Evolutionary conservation across 1,140 invertebrate species (phyloP).

Genomic region (Cydia amplana): DNA sequence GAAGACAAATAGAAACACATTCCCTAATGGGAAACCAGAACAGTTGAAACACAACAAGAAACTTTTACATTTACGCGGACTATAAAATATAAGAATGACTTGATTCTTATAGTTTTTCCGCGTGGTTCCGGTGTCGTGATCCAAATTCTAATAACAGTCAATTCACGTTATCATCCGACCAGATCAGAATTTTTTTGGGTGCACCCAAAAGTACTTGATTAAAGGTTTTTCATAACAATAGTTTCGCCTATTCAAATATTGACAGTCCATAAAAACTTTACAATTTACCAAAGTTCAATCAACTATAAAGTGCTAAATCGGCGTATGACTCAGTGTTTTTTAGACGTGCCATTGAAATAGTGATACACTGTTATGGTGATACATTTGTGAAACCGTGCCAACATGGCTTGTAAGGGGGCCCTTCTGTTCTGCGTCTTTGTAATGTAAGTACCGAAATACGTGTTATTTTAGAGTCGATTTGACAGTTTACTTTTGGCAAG

Average conservation of each 20-base stretch:
- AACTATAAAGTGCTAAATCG: constrained; percentile 40
- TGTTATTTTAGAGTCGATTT: neutral
- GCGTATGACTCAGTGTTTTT: constrained; percentile 45
- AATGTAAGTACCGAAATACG: constrained; percentile 43
- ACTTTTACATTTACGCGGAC: neutral
- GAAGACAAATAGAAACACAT: neutral
- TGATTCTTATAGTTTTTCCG: neutral
- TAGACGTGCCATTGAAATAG: constrained; percentile 37
- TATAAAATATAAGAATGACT: constrained; percentile 3
- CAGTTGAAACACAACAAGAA: neutral
- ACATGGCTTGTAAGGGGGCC: constrained; percentile 47
- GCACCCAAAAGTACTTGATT: neutral
- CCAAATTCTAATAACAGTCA: constrained; percentile 5
- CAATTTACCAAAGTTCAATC: constrained; percentile 36
- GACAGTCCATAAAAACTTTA: constrained; percentile 29
- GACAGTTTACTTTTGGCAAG: constrained; percentile 1
- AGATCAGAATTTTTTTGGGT: constrained; percentile 12
- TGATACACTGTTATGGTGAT: constrained; percentile 42
- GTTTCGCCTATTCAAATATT: constrained; percentile 18
- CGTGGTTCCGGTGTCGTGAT: neutral
- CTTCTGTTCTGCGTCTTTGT: constrained; percentile 48
- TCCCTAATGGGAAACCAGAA: neutral
- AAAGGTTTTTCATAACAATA: constrained; percentile 24
- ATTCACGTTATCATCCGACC: neutral
- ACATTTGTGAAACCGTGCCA: constrained; percentile 43